Conservation (phyloP, 37 sponge, comb jelly and placozoan species). For the Axinella damicornis region DNA sequence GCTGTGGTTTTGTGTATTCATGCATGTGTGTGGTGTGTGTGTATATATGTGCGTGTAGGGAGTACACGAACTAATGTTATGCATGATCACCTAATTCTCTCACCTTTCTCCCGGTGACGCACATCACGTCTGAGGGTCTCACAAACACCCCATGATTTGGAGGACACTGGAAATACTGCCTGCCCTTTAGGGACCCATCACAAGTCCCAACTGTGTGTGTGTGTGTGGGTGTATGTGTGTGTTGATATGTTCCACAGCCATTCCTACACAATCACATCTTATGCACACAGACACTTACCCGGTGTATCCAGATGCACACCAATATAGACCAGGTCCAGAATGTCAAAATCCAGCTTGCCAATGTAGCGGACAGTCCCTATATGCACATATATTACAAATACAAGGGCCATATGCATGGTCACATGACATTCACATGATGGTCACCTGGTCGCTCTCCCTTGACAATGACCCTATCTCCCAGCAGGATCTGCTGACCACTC, state of each 20-base stretch:
- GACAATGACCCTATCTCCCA: conserved; percentile 84
- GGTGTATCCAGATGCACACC: conserved; percentile 79
- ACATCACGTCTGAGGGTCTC: conserved; percentile 57
- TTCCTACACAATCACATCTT: not conserved
- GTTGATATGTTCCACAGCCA: too few relatives aligned
- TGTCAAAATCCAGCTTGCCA: conserved; percentile 70
- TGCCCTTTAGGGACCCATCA: conserved; percentile 65
- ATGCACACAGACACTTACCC: too few relatives aligned
- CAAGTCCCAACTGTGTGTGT: conserved; percentile 69
- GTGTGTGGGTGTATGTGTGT: not conserved
- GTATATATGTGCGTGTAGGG: too few relatives aligned
- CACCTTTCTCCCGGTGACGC: conserved; percentile 80
- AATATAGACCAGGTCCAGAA: conserved; percentile 52
- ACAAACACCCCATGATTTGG: conserved; percentile 77
- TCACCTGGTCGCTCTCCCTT: conserved; percentile 76
- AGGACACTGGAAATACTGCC: conserved; percentile 74
- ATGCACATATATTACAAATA: too few relatives aligned
- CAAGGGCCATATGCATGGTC: not conserved
- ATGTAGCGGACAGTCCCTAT: conserved; percentile 81
- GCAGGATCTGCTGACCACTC: conserved; percentile 86
- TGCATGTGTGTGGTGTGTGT: too few relatives aligned
- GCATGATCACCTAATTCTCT: not conserved
- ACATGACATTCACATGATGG: not conserved
- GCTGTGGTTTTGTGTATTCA: conserved; percentile 10
- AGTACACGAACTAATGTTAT: not conserved